phyloP scores from a whole-genome alignment of 2,888 invertebrate genomes.

The Pegoplata infirma region DNA sequence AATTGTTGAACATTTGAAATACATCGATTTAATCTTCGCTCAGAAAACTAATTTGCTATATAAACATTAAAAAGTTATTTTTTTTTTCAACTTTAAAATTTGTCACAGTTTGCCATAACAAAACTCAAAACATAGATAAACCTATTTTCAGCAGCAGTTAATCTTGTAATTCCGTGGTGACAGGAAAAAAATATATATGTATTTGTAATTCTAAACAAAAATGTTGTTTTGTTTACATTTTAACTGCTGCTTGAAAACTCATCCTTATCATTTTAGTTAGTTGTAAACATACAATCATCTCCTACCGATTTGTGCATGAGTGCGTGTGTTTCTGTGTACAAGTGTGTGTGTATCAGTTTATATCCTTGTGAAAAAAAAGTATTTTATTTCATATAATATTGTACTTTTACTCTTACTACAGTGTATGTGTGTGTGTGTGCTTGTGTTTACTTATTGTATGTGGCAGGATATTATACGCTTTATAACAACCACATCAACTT shows the following conservation, averaged over 20 bases:
- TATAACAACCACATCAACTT: constrained; percentile 53
- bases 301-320: neutral
- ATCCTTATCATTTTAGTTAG: constrained; percentile 38
- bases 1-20: neutral
- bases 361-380: too few relatives aligned
- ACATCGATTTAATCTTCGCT: neutral
- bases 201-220: constrained; percentile 23
- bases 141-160: constrained; percentile 54
- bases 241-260: constrained; percentile 8
- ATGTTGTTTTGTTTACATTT: neutral
- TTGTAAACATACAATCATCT: constrained; percentile 33
- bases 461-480: constrained; percentile 37
- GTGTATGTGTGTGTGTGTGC: neutral
- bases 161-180: constrained; percentile 55
- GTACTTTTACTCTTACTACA: too few relatives aligned
- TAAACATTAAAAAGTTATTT: neutral
- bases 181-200: constrained; percentile 41
- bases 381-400: too few relatives aligned
- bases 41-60: neutral
- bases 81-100: constrained; percentile 17
- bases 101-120: constrained; percentile 31
- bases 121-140: constrained; percentile 18
- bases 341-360: neutral
- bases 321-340: neutral
- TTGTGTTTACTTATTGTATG: neutral